phyloP scores from a whole-genome alignment of 23 tunicate genomes.

The Ciona savignyi region DNA sequence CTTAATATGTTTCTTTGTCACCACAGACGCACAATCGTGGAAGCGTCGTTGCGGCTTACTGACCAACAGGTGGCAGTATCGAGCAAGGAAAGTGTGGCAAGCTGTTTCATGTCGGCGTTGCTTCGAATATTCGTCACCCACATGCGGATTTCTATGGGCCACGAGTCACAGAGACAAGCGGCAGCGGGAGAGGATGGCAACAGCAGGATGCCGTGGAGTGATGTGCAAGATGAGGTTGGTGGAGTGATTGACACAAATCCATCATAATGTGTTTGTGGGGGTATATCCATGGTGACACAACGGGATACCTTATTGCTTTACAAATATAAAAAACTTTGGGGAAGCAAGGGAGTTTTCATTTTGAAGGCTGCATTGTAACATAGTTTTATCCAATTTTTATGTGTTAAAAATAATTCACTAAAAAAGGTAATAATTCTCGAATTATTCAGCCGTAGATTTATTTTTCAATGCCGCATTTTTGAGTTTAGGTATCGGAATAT shows the following conservation, averaged over 20 bases:
- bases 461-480: no score
- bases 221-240: slow-evolving; percentile 69
- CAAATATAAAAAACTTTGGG: neutral
- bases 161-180: slow-evolving; percentile 15
- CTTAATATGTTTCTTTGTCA: neutral
- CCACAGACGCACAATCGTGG: slow-evolving; percentile 8
- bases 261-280: no score
- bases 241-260: no score
- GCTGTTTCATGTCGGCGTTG: slow-evolving; percentile 16
- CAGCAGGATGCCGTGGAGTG: slow-evolving; percentile 74
- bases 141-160: slow-evolving; percentile 23
- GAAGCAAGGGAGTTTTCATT: neutral
- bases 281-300: no score
- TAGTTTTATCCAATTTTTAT: no score
- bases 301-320: no score
- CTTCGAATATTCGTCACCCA: slow-evolving; percentile 29
- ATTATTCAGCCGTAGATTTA: no score
- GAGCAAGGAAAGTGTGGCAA: neutral
- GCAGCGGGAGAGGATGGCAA: slow-evolving; percentile 19
- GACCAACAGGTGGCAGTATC: neutral
- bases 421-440: neutral
- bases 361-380: no score
- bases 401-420: no score
- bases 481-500: no score
- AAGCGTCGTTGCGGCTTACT: slow-evolving; percentile 3